Conservation (phyloP, 2,888 invertebrate genomes). For the Drosophila mayaguana region DNA sequence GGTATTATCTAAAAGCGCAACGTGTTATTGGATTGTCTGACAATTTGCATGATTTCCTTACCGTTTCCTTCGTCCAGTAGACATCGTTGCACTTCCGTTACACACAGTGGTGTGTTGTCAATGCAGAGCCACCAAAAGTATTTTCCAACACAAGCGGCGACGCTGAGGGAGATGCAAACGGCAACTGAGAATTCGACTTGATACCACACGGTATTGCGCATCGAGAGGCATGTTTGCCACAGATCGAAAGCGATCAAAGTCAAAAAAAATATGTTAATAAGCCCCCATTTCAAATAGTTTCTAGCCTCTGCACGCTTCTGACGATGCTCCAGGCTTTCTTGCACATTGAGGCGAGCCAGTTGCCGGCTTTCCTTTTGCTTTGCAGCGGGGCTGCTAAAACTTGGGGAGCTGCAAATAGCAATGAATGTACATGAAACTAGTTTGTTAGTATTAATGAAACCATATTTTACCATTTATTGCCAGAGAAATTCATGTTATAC, state of each 20-base stretch:
- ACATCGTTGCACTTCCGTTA: conserved; percentile 86
- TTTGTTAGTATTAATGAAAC: too few species aligned
- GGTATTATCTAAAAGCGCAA: conserved; percentile 73
- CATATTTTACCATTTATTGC: conserved; percentile 50
- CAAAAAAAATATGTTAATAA: conserved; percentile 76
- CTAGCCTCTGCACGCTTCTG: conserved; percentile 71
- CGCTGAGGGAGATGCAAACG: conserved; percentile 85
- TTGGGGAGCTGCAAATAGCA: conserved; percentile 67
- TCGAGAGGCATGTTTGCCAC: conserved; percentile 72
- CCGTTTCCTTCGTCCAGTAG: conserved; percentile 86
- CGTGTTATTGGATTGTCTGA: neutral
- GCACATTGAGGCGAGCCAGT: conserved; percentile 63
- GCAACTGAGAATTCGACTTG: conserved; percentile 85
- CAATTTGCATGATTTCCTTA: conserved; percentile 17
- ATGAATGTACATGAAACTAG: neutral
- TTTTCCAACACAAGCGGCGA: conserved; percentile 86
- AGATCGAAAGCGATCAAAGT: conserved; percentile 80
- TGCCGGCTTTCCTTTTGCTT: conserved; percentile 18
- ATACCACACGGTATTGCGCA: conserved; percentile 78
- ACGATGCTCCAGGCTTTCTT: conserved; percentile 76
- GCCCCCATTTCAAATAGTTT: conserved; percentile 82
- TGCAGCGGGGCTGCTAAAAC: conserved; percentile 42
- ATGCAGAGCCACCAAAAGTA: conserved; percentile 85
- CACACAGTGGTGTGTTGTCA: conserved; percentile 84
- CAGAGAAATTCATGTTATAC: conserved; percentile 52